Conservation (phyloP, 1,140 invertebrate genomes). For the Drosophila elegans region DNA sequence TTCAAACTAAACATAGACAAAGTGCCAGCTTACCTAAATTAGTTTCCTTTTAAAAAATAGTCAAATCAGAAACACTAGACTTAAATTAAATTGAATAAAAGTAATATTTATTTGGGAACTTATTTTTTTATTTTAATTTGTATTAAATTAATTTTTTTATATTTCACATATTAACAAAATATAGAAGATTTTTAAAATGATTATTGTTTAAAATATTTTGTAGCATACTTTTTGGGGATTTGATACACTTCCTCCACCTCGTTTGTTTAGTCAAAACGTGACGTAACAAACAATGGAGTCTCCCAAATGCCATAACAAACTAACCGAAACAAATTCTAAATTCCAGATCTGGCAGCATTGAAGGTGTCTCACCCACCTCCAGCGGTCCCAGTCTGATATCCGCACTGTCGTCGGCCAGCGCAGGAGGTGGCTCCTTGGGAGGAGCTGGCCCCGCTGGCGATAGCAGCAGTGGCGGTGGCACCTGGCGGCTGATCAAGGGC, state of each 20-base stretch:
- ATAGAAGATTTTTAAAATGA: too few relatives aligned
- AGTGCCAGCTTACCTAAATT: too few relatives aligned
- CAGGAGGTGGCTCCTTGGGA: conserved; percentile 8
- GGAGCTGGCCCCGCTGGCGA: conserved; percentile 16
- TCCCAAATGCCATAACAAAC: background rate
- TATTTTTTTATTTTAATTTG: too few relatives aligned
- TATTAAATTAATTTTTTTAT: too few relatives aligned
- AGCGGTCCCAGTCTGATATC: conserved; percentile 67
- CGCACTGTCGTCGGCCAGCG: conserved; percentile 56
- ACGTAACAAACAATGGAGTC: background rate
- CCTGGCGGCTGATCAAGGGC: conserved; percentile 84
- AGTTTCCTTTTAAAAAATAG: background rate
- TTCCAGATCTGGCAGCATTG: conserved; percentile 78
- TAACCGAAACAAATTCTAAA: conserved; percentile 24
- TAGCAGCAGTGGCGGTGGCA: conserved; percentile 60
- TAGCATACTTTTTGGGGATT: conserved; percentile 21
- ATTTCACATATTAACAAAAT: too few relatives aligned
- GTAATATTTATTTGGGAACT: too few relatives aligned
- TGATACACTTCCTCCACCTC: background rate
- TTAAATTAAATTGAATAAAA: too few relatives aligned
- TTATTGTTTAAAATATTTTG: too few relatives aligned
- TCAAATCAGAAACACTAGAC: too few relatives aligned
- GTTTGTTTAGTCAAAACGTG: background rate
- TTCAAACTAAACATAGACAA: too few relatives aligned
- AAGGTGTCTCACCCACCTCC: conserved; percentile 70